Evolutionary conservation across 2,113 vertebrate species (phyloP).

Genomic region (Grus americana): DNA sequence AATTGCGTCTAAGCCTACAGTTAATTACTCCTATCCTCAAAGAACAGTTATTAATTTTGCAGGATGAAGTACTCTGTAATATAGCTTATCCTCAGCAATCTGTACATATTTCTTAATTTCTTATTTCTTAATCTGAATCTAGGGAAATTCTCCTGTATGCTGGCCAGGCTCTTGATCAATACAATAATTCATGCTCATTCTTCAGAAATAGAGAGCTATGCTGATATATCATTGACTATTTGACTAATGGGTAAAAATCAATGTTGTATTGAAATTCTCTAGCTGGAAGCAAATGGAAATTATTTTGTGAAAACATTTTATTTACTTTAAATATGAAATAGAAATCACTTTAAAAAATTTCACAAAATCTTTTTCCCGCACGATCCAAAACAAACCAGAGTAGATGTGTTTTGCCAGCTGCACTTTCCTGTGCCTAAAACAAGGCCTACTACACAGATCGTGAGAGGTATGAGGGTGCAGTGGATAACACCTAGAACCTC

Average conservation of each 20-base stretch:
- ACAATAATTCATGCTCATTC: neutral
- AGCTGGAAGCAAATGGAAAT: neutral
- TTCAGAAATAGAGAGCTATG: neutral
- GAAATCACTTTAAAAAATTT: neutral
- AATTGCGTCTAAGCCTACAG: neutral
- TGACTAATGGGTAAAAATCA: neutral
- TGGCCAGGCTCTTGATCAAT: neutral
- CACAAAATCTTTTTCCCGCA: neutral
- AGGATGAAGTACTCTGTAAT: neutral
- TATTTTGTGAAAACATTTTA: neutral
- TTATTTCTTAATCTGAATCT: neutral
- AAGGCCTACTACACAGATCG: neutral
- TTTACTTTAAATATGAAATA: neutral
- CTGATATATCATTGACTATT: neutral
- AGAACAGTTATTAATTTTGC: neutral
- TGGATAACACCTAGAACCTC: neutral
- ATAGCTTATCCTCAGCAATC: neutral
- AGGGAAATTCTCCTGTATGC: neutral
- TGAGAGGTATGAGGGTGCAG: neutral
- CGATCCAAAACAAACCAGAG: neutral
- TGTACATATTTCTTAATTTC: neutral
- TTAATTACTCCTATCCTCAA: constrained; percentile 6
- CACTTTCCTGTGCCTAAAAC: neutral
- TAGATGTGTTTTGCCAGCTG: neutral
- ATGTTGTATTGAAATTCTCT: neutral